Conservation (phyloP, 2,113 vertebrate species). For the Climacteris rufus region DNA sequence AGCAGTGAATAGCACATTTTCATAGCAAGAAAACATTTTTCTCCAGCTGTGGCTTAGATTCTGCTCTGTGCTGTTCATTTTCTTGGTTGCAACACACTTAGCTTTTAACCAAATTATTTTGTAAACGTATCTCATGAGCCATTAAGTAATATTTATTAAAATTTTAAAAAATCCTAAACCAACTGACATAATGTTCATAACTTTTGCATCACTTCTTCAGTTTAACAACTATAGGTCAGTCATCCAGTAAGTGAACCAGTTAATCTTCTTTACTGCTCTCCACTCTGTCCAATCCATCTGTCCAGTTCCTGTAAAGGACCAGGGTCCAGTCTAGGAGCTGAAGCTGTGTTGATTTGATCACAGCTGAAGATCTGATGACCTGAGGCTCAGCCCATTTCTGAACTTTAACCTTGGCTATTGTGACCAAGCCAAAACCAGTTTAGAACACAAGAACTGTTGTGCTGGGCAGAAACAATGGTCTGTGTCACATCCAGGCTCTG, state of each 20-base stretch:
- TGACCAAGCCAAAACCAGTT: background rate
- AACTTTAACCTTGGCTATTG: background rate
- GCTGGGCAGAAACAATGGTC: background rate
- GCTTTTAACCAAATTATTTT: background rate
- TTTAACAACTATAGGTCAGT: background rate
- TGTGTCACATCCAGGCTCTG: background rate
- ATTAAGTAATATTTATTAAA: background rate
- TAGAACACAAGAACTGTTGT: background rate
- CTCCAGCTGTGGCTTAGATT: background rate
- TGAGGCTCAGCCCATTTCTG: background rate
- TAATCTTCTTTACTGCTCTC: background rate
- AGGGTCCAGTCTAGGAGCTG: background rate
- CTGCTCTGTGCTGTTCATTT: background rate
- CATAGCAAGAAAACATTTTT: background rate
- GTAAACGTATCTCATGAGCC: fast-evolving
- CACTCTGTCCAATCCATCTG: background rate
- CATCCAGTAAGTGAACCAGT: background rate
- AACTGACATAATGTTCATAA: background rate
- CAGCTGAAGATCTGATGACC: background rate
- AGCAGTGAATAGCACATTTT: background rate
- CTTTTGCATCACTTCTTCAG: background rate
- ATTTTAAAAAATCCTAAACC: background rate
- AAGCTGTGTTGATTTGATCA: background rate
- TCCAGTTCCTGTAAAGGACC: background rate
- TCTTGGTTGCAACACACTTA: background rate